Evolutionary conservation across 2,888 invertebrate species (phyloP).

Genomic region (Eudasyphora cyanicolor): DNA sequence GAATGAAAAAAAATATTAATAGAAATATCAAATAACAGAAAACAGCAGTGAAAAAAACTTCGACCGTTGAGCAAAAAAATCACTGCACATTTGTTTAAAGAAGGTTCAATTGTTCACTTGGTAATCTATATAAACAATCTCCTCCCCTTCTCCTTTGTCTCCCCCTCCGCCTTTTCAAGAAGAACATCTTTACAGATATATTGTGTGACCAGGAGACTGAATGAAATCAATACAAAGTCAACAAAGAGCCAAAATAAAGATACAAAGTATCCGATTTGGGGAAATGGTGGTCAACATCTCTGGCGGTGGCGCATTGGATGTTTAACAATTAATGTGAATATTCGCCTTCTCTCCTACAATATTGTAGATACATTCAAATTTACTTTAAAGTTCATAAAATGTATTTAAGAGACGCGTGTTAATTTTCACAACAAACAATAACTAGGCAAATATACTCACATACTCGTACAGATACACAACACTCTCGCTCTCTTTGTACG

Average conservation of each 20-base stretch:
- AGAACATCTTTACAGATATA: neutral
- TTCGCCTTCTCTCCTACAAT: neutral
- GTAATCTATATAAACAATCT: neutral
- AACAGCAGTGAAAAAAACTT: slow-evolving; percentile 5
- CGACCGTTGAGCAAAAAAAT: neutral
- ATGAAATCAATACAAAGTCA: neutral
- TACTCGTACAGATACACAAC: neutral
- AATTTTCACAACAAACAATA: slow-evolving; percentile 64
- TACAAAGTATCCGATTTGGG: neutral
- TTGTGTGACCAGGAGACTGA: slow-evolving; percentile 8
- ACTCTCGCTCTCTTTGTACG: neutral
- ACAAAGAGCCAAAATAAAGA: slow-evolving; percentile 2
- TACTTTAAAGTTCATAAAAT: slow-evolving; percentile 62
- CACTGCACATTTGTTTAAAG: neutral
- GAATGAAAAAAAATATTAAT: slow-evolving; percentile 23
- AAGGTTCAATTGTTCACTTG: slow-evolving; percentile 19
- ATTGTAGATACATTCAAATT: slow-evolving; percentile 28
- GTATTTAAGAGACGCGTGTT: slow-evolving; percentile 65
- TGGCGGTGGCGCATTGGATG: neutral
- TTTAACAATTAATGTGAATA: neutral
- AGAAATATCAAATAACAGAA: slow-evolving; percentile 43
- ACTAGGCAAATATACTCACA: slow-evolving; percentile 18
- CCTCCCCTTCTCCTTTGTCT: too few relatives aligned
- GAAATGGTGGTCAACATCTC: neutral
- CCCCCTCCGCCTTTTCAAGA: too few relatives aligned